These are phyloP conservation scores for Phoxinus dragarum DNA, from an alignment of 2,797 vertebrate species.

Conservation along the genomic window DNA sequence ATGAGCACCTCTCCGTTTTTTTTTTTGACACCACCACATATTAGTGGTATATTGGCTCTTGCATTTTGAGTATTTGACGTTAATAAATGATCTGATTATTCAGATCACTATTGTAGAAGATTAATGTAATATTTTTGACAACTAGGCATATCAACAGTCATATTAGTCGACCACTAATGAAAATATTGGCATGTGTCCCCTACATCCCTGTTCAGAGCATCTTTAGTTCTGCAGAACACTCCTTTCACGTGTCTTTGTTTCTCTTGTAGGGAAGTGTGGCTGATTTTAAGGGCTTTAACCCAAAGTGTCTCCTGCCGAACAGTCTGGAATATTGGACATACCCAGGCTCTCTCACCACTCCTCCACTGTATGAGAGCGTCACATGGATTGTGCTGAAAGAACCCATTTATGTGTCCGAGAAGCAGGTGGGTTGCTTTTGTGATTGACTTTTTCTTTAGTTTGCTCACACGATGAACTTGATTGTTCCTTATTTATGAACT, in stretches of 20 bases:
- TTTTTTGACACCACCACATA: neutral
- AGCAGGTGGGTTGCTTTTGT: constrained; percentile 82
- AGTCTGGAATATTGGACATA: constrained; percentile 94
- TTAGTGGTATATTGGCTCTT: neutral
- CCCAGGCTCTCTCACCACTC: constrained; percentile 92
- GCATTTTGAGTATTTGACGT: neutral
- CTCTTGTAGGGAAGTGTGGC: constrained; percentile 82
- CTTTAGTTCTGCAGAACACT: neutral
- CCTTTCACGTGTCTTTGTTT: neutral
- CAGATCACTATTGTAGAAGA: neutral
- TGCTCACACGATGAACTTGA: neutral
- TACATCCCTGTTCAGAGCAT: neutral
- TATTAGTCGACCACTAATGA: neutral
- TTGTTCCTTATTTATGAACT: neutral
- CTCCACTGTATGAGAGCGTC: constrained; percentile 92
- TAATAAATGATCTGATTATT: neutral
- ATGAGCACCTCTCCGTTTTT: neutral
- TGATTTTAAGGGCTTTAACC: constrained; percentile 91
- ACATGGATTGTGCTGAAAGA: constrained; percentile 93
- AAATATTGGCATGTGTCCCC: neutral
- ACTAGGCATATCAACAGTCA: neutral
- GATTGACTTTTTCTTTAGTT: neutral
- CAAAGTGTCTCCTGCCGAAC: constrained; percentile 90
- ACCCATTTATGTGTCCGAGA: constrained; percentile 89
- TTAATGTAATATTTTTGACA: neutral